Evolutionary conservation across 1,140 invertebrate genomes (phyloP).

Genomic region (Leptopilina clavipes): DNA sequence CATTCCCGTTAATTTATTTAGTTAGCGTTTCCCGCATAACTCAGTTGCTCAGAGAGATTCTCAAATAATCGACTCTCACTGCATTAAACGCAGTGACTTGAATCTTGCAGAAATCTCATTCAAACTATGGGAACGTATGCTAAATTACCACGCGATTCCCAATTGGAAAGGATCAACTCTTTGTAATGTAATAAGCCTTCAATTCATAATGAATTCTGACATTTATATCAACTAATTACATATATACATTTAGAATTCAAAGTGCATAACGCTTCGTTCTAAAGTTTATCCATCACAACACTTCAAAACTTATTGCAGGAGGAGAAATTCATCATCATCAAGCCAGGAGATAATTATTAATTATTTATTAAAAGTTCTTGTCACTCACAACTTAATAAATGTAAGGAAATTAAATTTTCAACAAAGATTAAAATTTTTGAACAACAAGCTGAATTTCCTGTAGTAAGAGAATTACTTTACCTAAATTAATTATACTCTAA

Average conservation of each 20-base stretch:
- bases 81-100: slow-evolving; percentile 5
- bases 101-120: slow-evolving; percentile 5
- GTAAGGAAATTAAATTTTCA: no score
- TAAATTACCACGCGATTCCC: neutral
- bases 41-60: neutral
- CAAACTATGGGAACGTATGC: neutral
- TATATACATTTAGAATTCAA: no score
- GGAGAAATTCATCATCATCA: no score
- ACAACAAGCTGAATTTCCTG: neutral
- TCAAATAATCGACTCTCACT: neutral
- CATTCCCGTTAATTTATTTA: slow-evolving; percentile 4
- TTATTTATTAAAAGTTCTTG: no score
- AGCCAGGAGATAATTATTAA: no score
- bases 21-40: neutral
- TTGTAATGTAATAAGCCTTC: neutral
- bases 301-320: no score
- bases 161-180: neutral
- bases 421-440: neutral
- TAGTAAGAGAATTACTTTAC: neutral
- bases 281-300: no score
- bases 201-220: neutral
- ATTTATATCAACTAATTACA: no score
- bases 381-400: no score
- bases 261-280: no score
- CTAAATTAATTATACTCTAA: slow-evolving; percentile 16